Percentiles rank a stretch among this genome's conserved stretches.
These are phyloP conservation scores for Archilochus colubris DNA, from an alignment of 2,113 vertebrate genomes.

Conservation along the genomic window DNA sequence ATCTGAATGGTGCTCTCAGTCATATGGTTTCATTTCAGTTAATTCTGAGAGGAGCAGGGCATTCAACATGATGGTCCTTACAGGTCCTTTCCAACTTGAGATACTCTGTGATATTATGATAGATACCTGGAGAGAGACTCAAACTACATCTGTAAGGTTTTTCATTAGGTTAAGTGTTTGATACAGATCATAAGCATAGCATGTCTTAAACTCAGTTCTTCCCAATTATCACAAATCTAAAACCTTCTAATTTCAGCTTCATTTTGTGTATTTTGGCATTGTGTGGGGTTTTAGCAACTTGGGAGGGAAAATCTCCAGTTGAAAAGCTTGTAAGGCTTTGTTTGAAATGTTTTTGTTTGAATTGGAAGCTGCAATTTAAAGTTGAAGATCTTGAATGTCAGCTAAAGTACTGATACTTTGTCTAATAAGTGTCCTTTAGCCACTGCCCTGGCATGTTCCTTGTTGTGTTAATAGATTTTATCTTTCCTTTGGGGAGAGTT, in stretches of 20 bases:
- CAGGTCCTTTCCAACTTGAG: background rate
- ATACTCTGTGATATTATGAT: background rate
- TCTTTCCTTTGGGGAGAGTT: accelerated
- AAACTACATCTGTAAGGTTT: background rate
- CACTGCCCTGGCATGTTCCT: background rate
- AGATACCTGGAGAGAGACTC: background rate
- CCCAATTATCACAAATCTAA: background rate
- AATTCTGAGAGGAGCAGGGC: background rate
- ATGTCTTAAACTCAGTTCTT: background rate
- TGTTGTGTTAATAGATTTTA: background rate
- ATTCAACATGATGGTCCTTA: background rate
- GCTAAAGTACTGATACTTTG: background rate
- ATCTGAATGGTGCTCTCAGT: background rate
- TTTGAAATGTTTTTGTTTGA: background rate
- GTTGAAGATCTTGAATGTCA: background rate
- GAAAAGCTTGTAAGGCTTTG: background rate
- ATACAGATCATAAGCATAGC: background rate
- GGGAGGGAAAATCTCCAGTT: background rate
- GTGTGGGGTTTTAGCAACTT: background rate
- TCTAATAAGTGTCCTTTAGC: background rate
- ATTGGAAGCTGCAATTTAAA: background rate
- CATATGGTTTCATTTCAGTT: background rate
- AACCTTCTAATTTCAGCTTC: background rate
- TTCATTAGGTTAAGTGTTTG: background rate
- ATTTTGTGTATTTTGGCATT: background rate